phyloP scores from a whole-genome alignment of 2,797 vertebrate species.

The Tokudaia muenninki region DNA sequence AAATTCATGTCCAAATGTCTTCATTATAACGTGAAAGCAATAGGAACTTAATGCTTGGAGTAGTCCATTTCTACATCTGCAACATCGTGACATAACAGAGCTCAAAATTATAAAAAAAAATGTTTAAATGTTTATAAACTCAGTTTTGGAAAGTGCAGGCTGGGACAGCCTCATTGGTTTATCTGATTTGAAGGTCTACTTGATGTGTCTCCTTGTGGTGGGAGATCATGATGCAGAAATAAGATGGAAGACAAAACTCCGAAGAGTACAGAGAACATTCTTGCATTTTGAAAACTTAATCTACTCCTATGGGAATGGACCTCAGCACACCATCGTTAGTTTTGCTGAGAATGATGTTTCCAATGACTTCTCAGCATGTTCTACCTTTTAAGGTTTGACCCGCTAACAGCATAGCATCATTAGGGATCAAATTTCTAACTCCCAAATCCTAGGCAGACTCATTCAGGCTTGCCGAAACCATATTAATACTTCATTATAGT shows the following conservation, averaged over 20 bases:
- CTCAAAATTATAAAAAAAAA: neutral
- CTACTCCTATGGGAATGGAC: neutral
- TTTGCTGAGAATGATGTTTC: neutral
- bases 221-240: neutral
- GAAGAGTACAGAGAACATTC: neutral
- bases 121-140: neutral
- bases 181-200: neutral
- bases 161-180: neutral
- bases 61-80: neutral
- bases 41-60: neutral
- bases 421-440: neutral
- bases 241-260: neutral
- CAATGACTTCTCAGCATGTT: neutral
- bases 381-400: neutral
- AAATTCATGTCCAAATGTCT: neutral
- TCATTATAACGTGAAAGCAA: neutral
- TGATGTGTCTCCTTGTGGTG: neutral
- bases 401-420: neutral
- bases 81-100: neutral
- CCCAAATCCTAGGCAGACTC: neutral
- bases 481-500: neutral
- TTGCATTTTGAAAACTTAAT: neutral
- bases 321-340: neutral
- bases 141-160: neutral
- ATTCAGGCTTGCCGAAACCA: neutral